Conservation (phyloP, 2,113 vertebrate species). For the Calidris pugnax region DNA sequence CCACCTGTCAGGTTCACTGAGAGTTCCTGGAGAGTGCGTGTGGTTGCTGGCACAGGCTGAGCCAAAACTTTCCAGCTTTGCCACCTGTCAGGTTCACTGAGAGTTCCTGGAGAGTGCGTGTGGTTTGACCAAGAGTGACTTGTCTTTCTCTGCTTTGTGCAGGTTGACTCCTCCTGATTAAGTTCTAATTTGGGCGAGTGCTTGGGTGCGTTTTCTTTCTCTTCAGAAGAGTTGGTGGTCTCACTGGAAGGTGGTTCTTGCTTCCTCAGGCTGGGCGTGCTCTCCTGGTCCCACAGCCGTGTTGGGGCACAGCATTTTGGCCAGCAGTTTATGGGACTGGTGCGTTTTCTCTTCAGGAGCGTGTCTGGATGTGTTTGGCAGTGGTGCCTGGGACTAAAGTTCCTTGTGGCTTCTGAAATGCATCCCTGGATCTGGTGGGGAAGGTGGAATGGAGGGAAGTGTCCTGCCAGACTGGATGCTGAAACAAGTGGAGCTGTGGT, state of each 20-base stretch:
- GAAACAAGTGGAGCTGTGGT: not conserved
- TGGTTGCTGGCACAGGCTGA: accelerated
- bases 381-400: not conserved
- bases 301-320: not conserved
- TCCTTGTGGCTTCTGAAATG: not conserved
- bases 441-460: not conserved
- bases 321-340: not conserved
- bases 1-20: too few species aligned
- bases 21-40: too few species aligned
- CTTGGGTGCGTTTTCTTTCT: not conserved
- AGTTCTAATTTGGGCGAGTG: not conserved
- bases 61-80: not conserved
- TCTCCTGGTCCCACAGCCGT: not conserved
- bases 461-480: not conserved
- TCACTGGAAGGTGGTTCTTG: not conserved
- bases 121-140: not conserved
- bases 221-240: not conserved
- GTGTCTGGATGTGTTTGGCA: not conserved
- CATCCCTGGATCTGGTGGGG: accelerated
- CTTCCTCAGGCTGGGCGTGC: not conserved
- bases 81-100: not conserved
- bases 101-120: not conserved
- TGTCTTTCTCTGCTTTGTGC: not conserved
- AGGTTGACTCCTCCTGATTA: not conserved
- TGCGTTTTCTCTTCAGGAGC: not conserved